Evolutionary conservation across 2,113 vertebrate species (phyloP), one percentile per base, ranked within the genome.

Genomic region (Myotis yumanensis): DNA sequence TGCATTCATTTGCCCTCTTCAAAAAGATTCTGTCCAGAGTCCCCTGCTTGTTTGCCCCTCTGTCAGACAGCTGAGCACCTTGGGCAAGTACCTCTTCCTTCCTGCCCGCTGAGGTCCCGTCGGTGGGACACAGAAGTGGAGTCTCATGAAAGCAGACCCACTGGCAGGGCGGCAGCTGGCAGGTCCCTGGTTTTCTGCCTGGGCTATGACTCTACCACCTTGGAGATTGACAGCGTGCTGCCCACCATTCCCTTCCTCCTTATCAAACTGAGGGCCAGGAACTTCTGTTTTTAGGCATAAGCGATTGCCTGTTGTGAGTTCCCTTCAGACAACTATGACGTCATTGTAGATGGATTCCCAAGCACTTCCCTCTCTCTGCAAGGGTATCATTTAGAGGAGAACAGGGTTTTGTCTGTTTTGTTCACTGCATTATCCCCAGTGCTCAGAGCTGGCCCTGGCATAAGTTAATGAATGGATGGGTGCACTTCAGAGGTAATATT

Each of bases 151-250:
- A 64, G 11, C 16, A 20, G 54, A n/a, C 11, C 37, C 1, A 0
- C 2, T 11, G 0, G 8, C 23, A 7, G 6, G 4, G 0, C 1
- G 7, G n/a, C 7, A 0, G 15, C 7, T 25, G 62, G 17, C 32
- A 40, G 32, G 30, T 20, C 32, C 51, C 25, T 1, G 5, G 20
- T 40, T 22, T 37, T 11, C 5, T 4, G 1, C 32, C 35, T 12
- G 48, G 68, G 7, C 11, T 5, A 3, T 20, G 14, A 4, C 48
- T 43, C 0, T 20, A 16, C 5, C 1, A 0, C 52, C 4, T 23
- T 16, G 25, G 2, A 37, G 37, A 2, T 1, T 3, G 5, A 15
- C 23, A 69, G 4, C 3, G 0, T 12, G 1, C 15, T 48, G 1
- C 0, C 22, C 22, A 1, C 15, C 32, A 0, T 10, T 46, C 10